Evolutionary conservation across 2,797 vertebrate species (phyloP), one percentile per base, ranked within the genome.

Genomic region (Agapornis canus): DNA sequence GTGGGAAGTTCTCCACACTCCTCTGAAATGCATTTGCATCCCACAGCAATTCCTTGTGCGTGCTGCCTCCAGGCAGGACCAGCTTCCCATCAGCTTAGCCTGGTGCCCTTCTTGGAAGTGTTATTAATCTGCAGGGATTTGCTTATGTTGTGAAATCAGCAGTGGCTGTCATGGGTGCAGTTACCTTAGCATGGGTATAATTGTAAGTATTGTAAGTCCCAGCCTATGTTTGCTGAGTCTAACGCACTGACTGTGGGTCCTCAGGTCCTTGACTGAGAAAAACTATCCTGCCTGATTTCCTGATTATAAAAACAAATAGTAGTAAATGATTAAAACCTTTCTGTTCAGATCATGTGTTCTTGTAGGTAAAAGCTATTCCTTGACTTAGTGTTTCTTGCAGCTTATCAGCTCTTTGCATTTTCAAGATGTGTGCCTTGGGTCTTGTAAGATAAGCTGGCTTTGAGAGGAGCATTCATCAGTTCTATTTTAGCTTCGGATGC

Each of bases 101-200:
- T 10, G 1, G 31, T 17, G 8, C 51, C 60, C 37, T 66, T 59
- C 68, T 12, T 35, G 13, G 18, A 20, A 13, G 10, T 3, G 1
- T 39, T 35, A 11, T 6, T 5, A 4, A n/a, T 14, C 13, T 26
- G 16, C 5, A 21, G 32, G 4, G 6, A 48, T 59, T 21, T 40
- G 23, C 40, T 60, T 12, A 6, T 3, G 22, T 29, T 14, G 23
- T 37, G 75, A 45, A 20, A 45, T 21, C 21, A 20, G 52, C 5
- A 35, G 45, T 7, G 11, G 8, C 40, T 13, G 35, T 29, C 1
- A 1, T 9, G 12, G 35, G 31, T 20, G 8, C 31, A 0, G 23
- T 48, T 18, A 19, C 37, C 27, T 16, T 4, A 20, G 14, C 5
- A 1, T 9, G 9, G 31, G 23, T 20, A 15, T 9, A 64, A 32